Evolutionary conservation across 2,888 invertebrate genomes (phyloP).

Genomic region (Trissolcus japonicus): DNA sequence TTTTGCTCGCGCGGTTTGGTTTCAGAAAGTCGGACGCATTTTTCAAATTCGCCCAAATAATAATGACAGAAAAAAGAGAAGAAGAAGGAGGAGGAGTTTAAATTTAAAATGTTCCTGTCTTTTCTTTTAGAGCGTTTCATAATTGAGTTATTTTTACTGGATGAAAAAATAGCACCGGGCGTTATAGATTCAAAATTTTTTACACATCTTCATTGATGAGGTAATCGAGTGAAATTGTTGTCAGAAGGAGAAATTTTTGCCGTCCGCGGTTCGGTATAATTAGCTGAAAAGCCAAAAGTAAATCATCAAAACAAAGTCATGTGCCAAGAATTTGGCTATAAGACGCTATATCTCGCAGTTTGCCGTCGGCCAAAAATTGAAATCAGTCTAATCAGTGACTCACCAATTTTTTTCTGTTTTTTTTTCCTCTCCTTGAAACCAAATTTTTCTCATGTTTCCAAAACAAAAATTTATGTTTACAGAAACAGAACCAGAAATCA

Average conservation of each 20-base stretch:
- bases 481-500: slow-evolving; percentile 68
- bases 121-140: too few species aligned
- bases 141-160: too few species aligned
- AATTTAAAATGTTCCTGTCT: too few species aligned
- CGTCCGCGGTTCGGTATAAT: slow-evolving; percentile 42
- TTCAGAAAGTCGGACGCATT: too few species aligned
- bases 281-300: slow-evolving; percentile 57
- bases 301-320: slow-evolving; percentile 54
- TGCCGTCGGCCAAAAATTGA: slow-evolving; percentile 32
- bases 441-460: neutral
- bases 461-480: slow-evolving; percentile 48
- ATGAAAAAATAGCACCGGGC: too few species aligned
- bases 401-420: neutral
- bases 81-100: too few species aligned
- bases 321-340: slow-evolving; percentile 51
- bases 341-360: slow-evolving; percentile 30
- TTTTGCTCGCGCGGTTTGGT: slow-evolving; percentile 30
- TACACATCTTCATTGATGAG: slow-evolving; percentile 7
- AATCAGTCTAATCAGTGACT: slow-evolving; percentile 9
- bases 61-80: too few species aligned
- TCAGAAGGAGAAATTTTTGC: slow-evolving; percentile 28
- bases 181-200: neutral
- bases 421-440: neutral
- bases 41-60: too few species aligned
- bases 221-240: slow-evolving; percentile 36